These are phyloP conservation scores for Melanotaenia duboulayi DNA, from an alignment of 2,113 vertebrate species.

Conservation along the genomic window DNA sequence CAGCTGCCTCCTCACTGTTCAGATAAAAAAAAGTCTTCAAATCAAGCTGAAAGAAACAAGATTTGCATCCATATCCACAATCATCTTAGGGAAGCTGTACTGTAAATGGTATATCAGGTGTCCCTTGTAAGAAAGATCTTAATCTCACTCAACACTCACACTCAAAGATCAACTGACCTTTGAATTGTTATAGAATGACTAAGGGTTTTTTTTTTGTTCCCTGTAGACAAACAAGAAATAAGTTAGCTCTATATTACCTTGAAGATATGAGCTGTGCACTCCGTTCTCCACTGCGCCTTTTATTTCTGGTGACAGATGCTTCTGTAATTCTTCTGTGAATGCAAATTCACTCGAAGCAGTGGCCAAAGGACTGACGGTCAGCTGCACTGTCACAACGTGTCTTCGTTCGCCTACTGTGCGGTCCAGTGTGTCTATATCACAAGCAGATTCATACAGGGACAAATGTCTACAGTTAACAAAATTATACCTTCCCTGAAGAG, in stretches of 20 bases:
- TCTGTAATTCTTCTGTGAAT: conserved; percentile 66
- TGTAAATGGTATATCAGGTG: too few relatives aligned
- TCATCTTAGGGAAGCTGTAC: too few relatives aligned
- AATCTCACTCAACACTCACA: too few relatives aligned
- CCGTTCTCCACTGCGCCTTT: conserved; percentile 89
- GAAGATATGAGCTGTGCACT: conserved; percentile 85
- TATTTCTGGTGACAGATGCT: conserved; percentile 74
- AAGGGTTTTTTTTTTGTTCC: too few relatives aligned
- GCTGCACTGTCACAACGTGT: conserved; percentile 85
- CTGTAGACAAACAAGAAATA: neutral
- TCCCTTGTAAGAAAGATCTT: too few relatives aligned
- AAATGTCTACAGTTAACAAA: neutral
- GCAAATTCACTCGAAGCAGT: conserved; percentile 67
- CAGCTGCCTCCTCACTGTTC: too few relatives aligned
- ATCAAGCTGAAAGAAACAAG: too few relatives aligned
- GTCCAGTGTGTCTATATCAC: conserved; percentile 86
- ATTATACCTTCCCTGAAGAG: neutral
- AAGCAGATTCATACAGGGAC: neutral
- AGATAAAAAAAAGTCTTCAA: too few relatives aligned
- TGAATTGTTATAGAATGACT: too few relatives aligned
- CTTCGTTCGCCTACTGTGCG: conserved; percentile 88
- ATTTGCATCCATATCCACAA: too few relatives aligned
- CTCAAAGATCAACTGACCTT: too few relatives aligned
- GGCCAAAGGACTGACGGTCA: conserved; percentile 81
- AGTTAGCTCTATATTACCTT: conserved; percentile 81